Evolutionary conservation across 2,797 vertebrate species (phyloP).

Genomic region (Chelidonichthys spinosus): DNA sequence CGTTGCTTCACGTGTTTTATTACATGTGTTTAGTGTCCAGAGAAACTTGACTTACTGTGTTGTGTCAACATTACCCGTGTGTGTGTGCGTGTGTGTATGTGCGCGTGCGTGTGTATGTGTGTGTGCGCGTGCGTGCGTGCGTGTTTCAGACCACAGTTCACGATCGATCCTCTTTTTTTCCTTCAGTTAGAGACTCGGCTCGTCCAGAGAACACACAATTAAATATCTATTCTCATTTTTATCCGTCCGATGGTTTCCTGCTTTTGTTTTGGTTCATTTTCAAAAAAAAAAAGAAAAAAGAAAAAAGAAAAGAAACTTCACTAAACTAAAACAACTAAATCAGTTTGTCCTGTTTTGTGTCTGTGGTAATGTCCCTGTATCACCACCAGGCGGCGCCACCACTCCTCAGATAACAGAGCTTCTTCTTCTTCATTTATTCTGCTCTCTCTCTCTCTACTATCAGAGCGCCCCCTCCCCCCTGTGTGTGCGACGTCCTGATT

Average conservation of each 20-base stretch:
- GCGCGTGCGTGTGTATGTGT: background rate
- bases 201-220: background rate
- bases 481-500: slow-evolving; percentile 56
- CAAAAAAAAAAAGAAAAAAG: too few relatives aligned
- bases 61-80: background rate
- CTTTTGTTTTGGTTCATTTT: too few relatives aligned
- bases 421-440: slow-evolving; percentile 25
- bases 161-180: slow-evolving; percentile 29
- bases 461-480: slow-evolving; percentile 8
- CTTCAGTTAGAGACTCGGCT: slow-evolving; percentile 20
- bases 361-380: background rate
- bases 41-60: background rate
- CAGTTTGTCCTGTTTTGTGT: too few relatives aligned
- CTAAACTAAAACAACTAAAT: too few relatives aligned
- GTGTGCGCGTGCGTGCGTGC: background rate
- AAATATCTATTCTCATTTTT: too few relatives aligned
- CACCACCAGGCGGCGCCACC: slow-evolving; percentile 72
- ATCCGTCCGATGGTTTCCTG: too few relatives aligned
- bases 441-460: slow-evolving; percentile 17
- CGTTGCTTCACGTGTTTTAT: too few relatives aligned
- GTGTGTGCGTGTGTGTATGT: background rate
- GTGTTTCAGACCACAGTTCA: slow-evolving; percentile 37
- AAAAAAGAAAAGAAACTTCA: too few relatives aligned
- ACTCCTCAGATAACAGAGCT: slow-evolving; percentile 1
- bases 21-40: background rate